These are phyloP conservation scores for Microhierax caerulescens DNA, from an alignment of 2,797 vertebrate genomes.

Conservation along the genomic window DNA sequence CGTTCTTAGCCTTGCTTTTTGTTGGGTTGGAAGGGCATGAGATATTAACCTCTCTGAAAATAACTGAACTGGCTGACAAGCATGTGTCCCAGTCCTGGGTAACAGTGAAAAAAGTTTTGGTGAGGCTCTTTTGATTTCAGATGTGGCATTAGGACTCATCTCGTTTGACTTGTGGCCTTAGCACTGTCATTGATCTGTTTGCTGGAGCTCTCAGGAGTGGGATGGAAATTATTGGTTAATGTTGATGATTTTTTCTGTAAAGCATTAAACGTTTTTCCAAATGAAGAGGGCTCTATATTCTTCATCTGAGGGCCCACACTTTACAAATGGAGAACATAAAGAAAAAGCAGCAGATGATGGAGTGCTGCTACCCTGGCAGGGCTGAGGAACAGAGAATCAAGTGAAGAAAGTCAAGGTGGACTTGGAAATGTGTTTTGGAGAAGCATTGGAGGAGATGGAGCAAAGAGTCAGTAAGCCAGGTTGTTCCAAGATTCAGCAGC, in stretches of 20 bases:
- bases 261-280: background rate
- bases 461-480: background rate
- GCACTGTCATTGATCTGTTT: background rate
- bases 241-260: background rate
- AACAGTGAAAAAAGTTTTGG: background rate
- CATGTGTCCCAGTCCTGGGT: background rate
- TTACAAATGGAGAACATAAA: background rate
- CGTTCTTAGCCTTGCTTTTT: background rate
- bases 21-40: background rate
- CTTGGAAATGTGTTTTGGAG: background rate
- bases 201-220: background rate
- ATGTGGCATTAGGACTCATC: background rate
- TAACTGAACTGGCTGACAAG: background rate
- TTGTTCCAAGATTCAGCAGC: background rate
- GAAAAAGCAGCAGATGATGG: background rate
- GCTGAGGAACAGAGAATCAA: background rate
- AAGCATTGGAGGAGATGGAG: background rate
- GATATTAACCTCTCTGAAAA: background rate
- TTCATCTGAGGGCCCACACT: background rate
- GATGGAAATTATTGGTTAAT: background rate
- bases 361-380: background rate
- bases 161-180: background rate
- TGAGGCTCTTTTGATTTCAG: background rate
- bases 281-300: background rate
- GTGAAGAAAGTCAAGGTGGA: background rate